Evolutionary conservation across 2,797 vertebrate species (phyloP).

Genomic region (Amazona finschi): DNA sequence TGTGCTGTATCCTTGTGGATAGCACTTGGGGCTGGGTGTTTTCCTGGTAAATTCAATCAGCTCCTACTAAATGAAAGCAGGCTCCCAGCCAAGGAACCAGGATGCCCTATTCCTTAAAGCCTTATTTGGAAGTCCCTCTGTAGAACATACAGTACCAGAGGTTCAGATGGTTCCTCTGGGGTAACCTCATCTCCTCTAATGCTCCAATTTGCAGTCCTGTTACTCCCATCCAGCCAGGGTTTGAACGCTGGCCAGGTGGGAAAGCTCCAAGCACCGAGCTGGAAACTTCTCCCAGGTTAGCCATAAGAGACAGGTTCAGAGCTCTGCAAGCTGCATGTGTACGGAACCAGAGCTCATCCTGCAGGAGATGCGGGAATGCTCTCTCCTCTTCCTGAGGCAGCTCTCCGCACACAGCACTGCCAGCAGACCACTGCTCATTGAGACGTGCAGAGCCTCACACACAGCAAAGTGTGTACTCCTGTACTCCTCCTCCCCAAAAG

Average conservation of each 20-base stretch:
- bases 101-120: neutral
- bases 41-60: neutral
- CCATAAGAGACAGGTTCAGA: neutral
- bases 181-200: neutral
- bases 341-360: neutral
- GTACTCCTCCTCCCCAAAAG: neutral
- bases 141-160: neutral
- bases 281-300: neutral
- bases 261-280: neutral
- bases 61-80: neutral
- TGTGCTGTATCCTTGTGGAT: fast-evolving
- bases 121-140: neutral
- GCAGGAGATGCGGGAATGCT: neutral
- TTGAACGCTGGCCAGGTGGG: neutral
- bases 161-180: neutral
- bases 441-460: fast-evolving
- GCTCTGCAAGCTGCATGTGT: neutral
- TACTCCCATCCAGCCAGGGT: neutral
- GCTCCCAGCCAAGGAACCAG: neutral
- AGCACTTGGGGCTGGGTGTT: fast-evolving
- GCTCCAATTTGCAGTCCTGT: neutral
- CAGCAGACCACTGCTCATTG: fast-evolving
- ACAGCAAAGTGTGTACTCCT: neutral
- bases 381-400: neutral
- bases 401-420: neutral